Evolutionary conservation across 2,113 vertebrate species (phyloP), one percentile per base, ranked within the genome.

Genomic region (Ellobius talpinus): DNA sequence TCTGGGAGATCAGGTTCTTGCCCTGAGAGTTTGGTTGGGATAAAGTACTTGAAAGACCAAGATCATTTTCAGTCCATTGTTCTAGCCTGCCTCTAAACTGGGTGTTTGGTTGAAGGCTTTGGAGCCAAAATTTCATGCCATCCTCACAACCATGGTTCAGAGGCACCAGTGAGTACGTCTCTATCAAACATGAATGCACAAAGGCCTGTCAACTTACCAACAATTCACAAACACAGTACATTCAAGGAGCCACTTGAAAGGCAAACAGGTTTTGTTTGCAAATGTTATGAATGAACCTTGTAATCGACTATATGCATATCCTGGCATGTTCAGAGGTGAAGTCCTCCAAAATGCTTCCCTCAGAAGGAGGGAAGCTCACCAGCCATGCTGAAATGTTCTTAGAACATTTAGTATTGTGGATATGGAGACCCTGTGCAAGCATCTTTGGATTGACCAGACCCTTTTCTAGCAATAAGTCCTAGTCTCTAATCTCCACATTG

Each of bases 21-120:
- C 52, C 65, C 89, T 92, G 92, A 79, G 96, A 96, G 96, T 97
- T 96, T 91, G 96, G 96, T 96, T 74, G 89, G 96, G 68, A 85
- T 79, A 96, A 97, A 96, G 95, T 82, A 33, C 94, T 97, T 96
- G 93, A 97, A 97, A 97, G 70, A 73, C 82, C 78, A 96, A 97
- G 97, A 95, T 97, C 96, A 91, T 91, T 96, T 97, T 97, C 97
- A 97, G 95, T 65, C 45, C 74, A 96, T 98, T 98, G 96, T 96
- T 93, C 84, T 90, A 96, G 89, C 52, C 82, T 68, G 63, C 95
- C 89, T 98, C 97, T 94, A 72, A 96, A 92, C 29, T 61, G 86
- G 73, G 86, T 52, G 91, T 96, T 96, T 81, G 68, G 45, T 72
- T 91, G 77, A 91, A 95, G 92, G 96, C 47, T 95, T 79, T 77